phyloP scores from a whole-genome alignment of 2,888 invertebrate species.

The Calliphora vomitoria region DNA sequence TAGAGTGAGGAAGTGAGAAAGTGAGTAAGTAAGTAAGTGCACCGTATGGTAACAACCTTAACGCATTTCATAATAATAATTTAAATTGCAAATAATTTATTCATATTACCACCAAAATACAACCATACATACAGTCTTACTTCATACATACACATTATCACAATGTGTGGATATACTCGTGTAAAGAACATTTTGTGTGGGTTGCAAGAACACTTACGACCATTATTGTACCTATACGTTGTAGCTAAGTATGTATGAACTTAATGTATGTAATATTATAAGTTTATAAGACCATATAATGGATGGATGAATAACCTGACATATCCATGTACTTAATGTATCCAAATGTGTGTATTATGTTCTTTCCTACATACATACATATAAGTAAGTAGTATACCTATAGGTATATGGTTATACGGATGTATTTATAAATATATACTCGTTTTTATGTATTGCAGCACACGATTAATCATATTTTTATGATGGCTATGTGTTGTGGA shows the following conservation, averaged over 20 bases:
- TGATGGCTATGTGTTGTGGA: slow-evolving; percentile 42
- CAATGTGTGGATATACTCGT: slow-evolving; percentile 16
- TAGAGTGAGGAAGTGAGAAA: not conserved
- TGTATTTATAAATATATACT: slow-evolving; percentile 20
- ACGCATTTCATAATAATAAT: slow-evolving; percentile 55
- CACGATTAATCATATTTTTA: slow-evolving; percentile 68
- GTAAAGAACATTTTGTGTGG: slow-evolving; percentile 28
- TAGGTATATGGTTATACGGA: too few species aligned
- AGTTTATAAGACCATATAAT: not conserved
- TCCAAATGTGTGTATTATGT: not conserved
- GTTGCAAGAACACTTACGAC: slow-evolving; percentile 14
- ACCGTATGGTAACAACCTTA: slow-evolving; percentile 47
- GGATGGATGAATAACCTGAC: slow-evolving; percentile 37
- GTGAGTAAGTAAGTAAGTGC: slow-evolving; percentile 28
- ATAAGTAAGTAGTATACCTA: too few species aligned
- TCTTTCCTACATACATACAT: not conserved
- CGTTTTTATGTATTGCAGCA: slow-evolving; percentile 42
- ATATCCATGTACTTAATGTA: slow-evolving; percentile 1
- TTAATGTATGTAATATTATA: not conserved
- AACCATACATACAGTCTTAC: not conserved
- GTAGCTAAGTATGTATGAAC: too few species aligned
- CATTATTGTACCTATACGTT: slow-evolving; percentile 2
- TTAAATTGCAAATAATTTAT: slow-evolving; percentile 68
- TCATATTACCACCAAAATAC: slow-evolving; percentile 44
- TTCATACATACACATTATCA: not conserved